phyloP scores from a whole-genome alignment of 2,113 vertebrate genomes.

The Gobius niger region DNA sequence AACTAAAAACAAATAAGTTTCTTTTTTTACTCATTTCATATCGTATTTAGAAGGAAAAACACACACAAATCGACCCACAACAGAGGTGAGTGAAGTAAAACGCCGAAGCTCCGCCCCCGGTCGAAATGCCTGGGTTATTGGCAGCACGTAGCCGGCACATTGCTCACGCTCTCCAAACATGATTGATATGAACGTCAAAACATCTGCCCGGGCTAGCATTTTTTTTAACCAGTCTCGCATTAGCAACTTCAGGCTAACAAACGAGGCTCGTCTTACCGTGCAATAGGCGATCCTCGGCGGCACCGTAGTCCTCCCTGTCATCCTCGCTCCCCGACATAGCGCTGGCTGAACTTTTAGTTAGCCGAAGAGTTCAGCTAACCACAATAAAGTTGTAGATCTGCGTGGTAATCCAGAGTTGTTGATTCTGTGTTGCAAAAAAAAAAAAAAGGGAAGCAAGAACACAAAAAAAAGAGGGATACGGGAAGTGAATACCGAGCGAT shows the following conservation, averaged over 20 bases:
- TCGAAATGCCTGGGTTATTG: not conserved
- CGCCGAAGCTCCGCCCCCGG: not conserved
- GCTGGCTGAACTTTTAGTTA: conserved; percentile 55
- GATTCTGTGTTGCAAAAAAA: conserved; percentile 35
- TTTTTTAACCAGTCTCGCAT: conserved; percentile 25
- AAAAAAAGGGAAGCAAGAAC: conserved; percentile 41
- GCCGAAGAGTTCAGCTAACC: conserved; percentile 65
- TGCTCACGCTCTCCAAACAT: conserved; percentile 44
- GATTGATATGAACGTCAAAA: conserved; percentile 65
- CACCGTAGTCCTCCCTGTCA: conserved; percentile 75
- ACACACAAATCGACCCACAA: not conserved
- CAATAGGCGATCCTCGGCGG: conserved; percentile 68
- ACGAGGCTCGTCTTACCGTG: conserved; percentile 69
- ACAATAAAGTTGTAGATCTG: conserved; percentile 57
- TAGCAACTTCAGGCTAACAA: conserved; percentile 55
- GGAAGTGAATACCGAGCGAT: conserved; percentile 64
- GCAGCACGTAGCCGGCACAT: conserved; percentile 15
- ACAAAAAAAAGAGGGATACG: conserved; percentile 56
- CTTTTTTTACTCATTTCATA: too few relatives aligned
- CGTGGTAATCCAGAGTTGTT: conserved; percentile 60
- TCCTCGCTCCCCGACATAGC: conserved; percentile 81
- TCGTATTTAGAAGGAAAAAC: too few relatives aligned
- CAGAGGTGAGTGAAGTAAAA: not conserved
- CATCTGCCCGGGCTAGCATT: conserved; percentile 55
- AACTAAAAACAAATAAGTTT: too few relatives aligned